A percentile compares a stretch with the other conserved stretches of the same genome.
Conservation (phyloP, 2,888 invertebrate genomes). For the Hololepta plana region DNA sequence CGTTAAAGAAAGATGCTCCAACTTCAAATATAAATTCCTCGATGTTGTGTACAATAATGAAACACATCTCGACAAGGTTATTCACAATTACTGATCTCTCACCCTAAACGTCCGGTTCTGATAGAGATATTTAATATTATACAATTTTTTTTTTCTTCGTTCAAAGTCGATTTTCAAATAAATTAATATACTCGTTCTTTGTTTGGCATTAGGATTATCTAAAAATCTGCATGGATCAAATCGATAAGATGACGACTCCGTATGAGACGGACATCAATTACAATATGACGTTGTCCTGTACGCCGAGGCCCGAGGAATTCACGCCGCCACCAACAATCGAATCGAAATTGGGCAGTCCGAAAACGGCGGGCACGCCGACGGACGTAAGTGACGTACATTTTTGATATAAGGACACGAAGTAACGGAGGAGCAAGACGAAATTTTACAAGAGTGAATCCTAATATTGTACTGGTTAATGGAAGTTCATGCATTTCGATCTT, state of each 20-base stretch:
- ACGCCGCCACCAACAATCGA: conserved; percentile 21
- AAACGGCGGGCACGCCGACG: conserved; percentile 65
- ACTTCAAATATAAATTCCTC: too few species aligned
- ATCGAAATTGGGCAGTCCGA: conserved; percentile 38
- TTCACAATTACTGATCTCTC: too few species aligned
- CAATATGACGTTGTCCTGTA: not conserved
- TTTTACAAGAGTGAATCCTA: too few species aligned
- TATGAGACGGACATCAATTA: conserved; percentile 5
- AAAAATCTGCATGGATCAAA: conserved; percentile 58
- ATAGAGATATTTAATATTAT: too few species aligned
- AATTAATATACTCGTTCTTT: conserved; percentile 12
- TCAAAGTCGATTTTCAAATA: not conserved
- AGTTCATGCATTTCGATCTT: too few species aligned
- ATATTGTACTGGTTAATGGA: too few species aligned
- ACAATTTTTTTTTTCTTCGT: too few species aligned
- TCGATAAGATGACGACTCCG: conserved; percentile 44
- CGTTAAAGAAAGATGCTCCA: too few species aligned
- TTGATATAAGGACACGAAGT: conserved; percentile 22
- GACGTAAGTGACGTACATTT: conserved; percentile 74
- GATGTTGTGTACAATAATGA: too few species aligned
- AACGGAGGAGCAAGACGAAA: conserved; percentile 45
- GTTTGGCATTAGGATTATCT: conserved; percentile 60
- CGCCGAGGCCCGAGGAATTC: conserved; percentile 17
- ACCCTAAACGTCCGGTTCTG: too few species aligned
- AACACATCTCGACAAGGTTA: too few species aligned